phyloP scores from a whole-genome alignment of 2,797 vertebrate genomes.

The Fistularia commersonii region DNA sequence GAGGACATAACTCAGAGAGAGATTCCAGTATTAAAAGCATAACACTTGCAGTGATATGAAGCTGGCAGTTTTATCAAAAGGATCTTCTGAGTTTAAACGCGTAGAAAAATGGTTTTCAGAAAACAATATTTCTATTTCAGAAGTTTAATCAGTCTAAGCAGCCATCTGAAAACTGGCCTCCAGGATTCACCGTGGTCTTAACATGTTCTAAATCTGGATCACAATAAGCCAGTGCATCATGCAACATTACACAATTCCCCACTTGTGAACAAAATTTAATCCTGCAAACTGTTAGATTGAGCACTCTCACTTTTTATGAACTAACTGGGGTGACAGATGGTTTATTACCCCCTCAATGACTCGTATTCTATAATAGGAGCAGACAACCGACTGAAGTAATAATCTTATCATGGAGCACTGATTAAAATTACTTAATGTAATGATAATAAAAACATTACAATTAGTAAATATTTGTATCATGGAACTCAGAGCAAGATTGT shows the following conservation, averaged over 20 bases:
- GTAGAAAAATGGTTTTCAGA: background rate
- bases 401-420: constrained; percentile 36
- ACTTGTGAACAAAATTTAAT: constrained; percentile 19
- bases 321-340: constrained; percentile 62
- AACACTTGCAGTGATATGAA: too few relatives aligned
- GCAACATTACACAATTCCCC: constrained; percentile 17
- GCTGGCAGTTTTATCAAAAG: too few relatives aligned
- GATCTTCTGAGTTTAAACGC: too few relatives aligned
- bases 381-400: constrained; percentile 60
- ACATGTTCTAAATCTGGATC: constrained; percentile 17
- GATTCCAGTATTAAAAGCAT: too few relatives aligned
- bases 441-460: constrained; percentile 7
- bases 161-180: constrained; percentile 28
- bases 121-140: constrained; percentile 19
- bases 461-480: constrained; percentile 37
- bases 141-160: constrained; percentile 13
- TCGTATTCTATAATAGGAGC: constrained; percentile 43
- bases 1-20: too few relatives aligned
- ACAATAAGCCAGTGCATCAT: constrained; percentile 3
- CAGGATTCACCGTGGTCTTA: constrained; percentile 13
- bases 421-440: constrained; percentile 41
- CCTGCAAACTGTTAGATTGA: constrained; percentile 3
- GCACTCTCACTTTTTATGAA: constrained; percentile 41
- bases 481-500: constrained; percentile 49
- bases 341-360: constrained; percentile 43